Percentiles rank a stretch among this genome's conserved stretches.
Conservation (phyloP, 2,888 invertebrate genomes). For the Neoscelio sp. region DNA sequence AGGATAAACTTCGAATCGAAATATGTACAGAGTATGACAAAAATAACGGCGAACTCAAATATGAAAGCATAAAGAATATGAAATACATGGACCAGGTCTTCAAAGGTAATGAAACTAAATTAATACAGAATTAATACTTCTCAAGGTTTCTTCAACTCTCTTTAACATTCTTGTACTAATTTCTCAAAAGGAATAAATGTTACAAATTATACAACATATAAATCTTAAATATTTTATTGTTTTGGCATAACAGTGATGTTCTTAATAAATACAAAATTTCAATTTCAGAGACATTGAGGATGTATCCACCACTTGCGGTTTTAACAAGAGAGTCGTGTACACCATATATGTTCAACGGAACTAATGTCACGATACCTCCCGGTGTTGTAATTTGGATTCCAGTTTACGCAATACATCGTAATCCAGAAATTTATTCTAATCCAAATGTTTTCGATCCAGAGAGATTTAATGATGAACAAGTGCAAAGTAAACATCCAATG, state of each 20-base stretch:
- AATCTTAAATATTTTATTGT: neutral
- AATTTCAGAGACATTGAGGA: constrained; percentile 35
- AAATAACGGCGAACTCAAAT: constrained; percentile 78
- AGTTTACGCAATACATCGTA: constrained; percentile 11
- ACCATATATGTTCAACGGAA: constrained; percentile 28
- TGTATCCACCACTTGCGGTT: constrained; percentile 4
- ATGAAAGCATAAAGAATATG: constrained; percentile 81
- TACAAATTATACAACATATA: too few species aligned
- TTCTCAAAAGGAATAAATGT: too few species aligned
- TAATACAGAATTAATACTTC: constrained; percentile 1
- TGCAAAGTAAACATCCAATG: constrained; percentile 20
- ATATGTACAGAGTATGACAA: constrained; percentile 76
- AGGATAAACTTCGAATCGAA: constrained; percentile 81
- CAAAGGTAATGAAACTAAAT: constrained; percentile 73
- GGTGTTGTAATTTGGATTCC: constrained; percentile 18
- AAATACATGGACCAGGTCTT: constrained; percentile 82
- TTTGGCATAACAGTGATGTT: too few species aligned
- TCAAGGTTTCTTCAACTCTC: too few species aligned
- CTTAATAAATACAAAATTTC: too few species aligned
- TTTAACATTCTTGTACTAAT: too few species aligned
- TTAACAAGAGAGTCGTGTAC: constrained; percentile 1
- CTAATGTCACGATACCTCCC: constrained; percentile 27
- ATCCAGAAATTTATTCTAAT: constrained; percentile 25
- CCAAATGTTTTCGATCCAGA: constrained; percentile 31
- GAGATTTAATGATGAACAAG: constrained; percentile 18